A percentile compares a stretch with the other conserved stretches of the same genome.
Evolutionary conservation across 1,140 invertebrate species (phyloP).

Genomic region (Eubasilissa regina): DNA sequence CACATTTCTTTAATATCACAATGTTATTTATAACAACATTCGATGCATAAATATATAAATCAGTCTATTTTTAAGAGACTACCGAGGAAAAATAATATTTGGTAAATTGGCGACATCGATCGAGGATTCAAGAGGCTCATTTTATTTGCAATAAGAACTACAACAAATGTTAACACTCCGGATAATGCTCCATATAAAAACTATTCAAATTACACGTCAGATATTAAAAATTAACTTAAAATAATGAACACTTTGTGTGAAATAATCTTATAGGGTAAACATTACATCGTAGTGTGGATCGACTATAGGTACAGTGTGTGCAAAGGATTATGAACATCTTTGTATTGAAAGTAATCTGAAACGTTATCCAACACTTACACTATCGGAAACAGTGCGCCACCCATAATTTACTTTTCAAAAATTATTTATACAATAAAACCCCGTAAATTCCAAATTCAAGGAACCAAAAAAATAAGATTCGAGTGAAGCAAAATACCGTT

Average conservation of each 20-base stretch:
- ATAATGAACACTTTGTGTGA: conserved; percentile 51
- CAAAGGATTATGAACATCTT: background rate
- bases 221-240: conserved; percentile 53
- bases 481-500: too few species aligned
- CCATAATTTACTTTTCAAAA: too few species aligned
- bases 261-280: conserved; percentile 49
- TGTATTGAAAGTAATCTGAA: background rate
- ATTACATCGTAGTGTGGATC: background rate
- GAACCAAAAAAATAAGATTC: too few species aligned
- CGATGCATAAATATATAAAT: conserved; percentile 47
- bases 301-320: background rate
- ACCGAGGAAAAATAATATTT: conserved; percentile 41
- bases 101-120: conserved; percentile 30
- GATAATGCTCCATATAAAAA: conserved; percentile 41
- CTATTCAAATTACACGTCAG: conserved; percentile 48
- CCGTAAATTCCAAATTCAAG: too few species aligned
- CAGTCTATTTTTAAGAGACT: conserved; percentile 44
- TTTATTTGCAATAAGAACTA: conserved; percentile 21
- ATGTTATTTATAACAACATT: conserved; percentile 42
- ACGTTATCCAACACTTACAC: too few species aligned
- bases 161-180: conserved; percentile 26
- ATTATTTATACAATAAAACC: too few species aligned
- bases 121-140: conserved; percentile 33
- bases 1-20: conserved; percentile 40
- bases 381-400: too few species aligned